Evolutionary conservation across 2,113 vertebrate genomes (phyloP).

Genomic region (Daboia siamensis): DNA sequence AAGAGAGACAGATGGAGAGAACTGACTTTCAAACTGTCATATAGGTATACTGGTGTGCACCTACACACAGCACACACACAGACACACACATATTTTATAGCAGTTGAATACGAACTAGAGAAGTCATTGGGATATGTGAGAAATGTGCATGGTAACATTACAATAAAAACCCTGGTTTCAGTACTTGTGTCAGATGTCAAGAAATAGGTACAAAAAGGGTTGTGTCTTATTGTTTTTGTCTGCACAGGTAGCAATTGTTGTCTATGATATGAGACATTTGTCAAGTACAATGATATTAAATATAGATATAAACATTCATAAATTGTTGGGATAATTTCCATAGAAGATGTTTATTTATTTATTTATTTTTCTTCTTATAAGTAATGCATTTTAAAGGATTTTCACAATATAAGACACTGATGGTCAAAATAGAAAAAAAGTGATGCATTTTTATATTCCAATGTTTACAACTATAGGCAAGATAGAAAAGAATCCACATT

Average conservation of each 20-base stretch:
- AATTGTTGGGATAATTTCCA: accelerated
- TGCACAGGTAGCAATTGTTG: neutral
- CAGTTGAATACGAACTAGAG: neutral
- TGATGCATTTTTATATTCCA: conserved; percentile 12
- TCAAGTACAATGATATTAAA: neutral
- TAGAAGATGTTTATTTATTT: neutral
- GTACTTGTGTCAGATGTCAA: neutral
- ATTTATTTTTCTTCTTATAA: neutral
- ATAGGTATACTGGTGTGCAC: neutral
- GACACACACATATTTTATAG: neutral
- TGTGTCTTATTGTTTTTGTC: neutral
- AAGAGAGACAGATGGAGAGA: neutral
- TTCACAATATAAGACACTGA: neutral
- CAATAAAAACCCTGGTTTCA: neutral
- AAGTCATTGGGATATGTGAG: neutral
- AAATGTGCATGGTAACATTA: neutral
- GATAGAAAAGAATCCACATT: conserved; percentile 25
- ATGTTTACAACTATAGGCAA: conserved; percentile 23
- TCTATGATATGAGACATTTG: neutral
- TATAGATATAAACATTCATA: neutral
- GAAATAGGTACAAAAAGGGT: neutral
- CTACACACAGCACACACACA: neutral
- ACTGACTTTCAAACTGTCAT: neutral
- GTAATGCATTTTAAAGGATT: neutral
- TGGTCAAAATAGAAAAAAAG: neutral